These are phyloP conservation scores for Rhopalosiphum padi DNA, from an alignment of 1,140 invertebrate species.

Conservation along the genomic window DNA sequence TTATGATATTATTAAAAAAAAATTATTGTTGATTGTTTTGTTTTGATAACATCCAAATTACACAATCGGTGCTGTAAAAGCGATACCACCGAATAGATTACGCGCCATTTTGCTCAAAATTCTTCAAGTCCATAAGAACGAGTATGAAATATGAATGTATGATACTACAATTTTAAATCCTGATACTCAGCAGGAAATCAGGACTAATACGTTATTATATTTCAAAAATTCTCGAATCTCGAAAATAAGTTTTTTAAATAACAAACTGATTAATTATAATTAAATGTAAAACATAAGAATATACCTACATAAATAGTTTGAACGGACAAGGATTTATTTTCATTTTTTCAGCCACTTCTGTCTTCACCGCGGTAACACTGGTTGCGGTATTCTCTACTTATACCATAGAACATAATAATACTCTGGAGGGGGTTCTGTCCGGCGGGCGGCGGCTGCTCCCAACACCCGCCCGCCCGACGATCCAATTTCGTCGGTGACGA, in stretches of 20 bases:
- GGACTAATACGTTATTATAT: neutral
- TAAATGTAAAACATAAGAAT: neutral
- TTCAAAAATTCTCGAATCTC: neutral
- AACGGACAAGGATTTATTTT: neutral
- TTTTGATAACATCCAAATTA: constrained; percentile 5
- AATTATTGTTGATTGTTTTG: neutral
- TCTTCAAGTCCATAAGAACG: neutral
- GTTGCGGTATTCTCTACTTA: neutral
- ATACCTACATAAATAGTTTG: neutral
- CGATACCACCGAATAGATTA: constrained; percentile 18
- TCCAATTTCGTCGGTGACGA: constrained; percentile 42
- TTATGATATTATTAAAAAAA: neutral
- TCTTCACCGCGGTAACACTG: constrained; percentile 26
- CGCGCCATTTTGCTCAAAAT: constrained; percentile 15
- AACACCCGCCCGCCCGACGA: neutral
- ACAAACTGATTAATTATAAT: neutral
- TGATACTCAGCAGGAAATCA: too few relatives aligned
- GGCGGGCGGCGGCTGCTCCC: too few relatives aligned
- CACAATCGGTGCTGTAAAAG: neutral
- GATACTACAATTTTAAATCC: neutral
- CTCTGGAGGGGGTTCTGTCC: neutral
- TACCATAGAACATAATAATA: neutral
- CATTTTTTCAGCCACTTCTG: neutral
- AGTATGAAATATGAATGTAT: neutral
- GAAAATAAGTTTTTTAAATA: neutral